Base-by-base conservation (phyloP, 1,140 invertebrate genomes). In the Gryllus bimaculatus region DNA sequence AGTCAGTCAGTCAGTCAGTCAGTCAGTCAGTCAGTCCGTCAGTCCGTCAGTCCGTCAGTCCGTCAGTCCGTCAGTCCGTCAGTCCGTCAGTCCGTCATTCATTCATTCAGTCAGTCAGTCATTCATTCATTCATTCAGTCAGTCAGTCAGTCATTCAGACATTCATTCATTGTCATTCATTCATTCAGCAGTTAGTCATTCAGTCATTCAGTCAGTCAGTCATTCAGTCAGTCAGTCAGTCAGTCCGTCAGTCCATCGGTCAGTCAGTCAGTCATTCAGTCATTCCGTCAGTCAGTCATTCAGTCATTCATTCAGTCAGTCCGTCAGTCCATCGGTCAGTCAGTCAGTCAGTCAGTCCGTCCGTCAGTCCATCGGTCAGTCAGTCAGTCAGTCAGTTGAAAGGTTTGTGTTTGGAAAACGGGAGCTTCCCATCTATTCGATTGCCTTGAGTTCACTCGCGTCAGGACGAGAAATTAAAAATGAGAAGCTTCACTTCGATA, bases 1-100 rank as follows among this genome's bases (percentile, higher is more conserved):
- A 75, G 75, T 75, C 75, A 75, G 75, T 75, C 54, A 73, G 54
- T 73, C 54, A 73, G 54, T 73, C 54, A 73, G 54, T 76, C 75
- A 76, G 75, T 76, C 75, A 76, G 75, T 76, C 75, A 76, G 8
- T 76, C 48, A 78, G 77, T 48, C 77, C 75, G 77, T 78, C 77
- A 78, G 77, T 78, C 77, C 75, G 8, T 78, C 77, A 78, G 77
- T 78, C 77, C 75, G 12, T 78, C 77, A 78, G 10, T 76, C 75
- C 8, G 20, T 47, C 75, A 76, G 75, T 76, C 75, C 8, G 10
- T 76, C 20, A 76, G 10, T 12, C 75, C 8, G 20, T 76, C 75
- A 76, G 75, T 76, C 75, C 8, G 75, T 76, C 75, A 76, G 8
- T 76, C 75, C 8, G 75, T 47, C 75, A 76, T 20, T 76, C 75